These are phyloP conservation scores for Palaemon carinicauda DNA, from an alignment of 1,140 invertebrate genomes.

Conservation along the genomic window DNA sequence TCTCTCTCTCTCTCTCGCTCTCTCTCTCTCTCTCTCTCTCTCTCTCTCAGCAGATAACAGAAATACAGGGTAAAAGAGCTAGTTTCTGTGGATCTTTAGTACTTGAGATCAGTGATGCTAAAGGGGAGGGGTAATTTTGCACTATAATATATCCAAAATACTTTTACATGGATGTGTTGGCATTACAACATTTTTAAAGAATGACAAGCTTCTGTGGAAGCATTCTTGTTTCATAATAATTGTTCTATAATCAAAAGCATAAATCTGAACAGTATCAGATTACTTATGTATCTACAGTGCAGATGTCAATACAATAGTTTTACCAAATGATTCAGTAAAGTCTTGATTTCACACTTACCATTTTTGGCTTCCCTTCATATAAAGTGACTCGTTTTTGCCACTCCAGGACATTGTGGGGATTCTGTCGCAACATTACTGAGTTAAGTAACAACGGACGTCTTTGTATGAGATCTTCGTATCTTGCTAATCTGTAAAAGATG, in stretches of 20 bases:
- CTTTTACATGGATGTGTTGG: too few species aligned
- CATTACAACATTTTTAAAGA: background rate
- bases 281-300: background rate
- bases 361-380: conserved; percentile 86
- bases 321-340: background rate
- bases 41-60: too few species aligned
- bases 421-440: conserved; percentile 95
- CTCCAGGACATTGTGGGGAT: conserved; percentile 98
- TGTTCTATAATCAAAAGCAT: too few species aligned
- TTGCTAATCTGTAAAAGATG: conserved; percentile 69
- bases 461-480: conserved; percentile 96
- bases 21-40: too few species aligned
- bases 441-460: conserved; percentile 91
- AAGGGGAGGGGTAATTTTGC: too few species aligned
- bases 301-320: background rate
- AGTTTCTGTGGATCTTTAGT: too few species aligned
- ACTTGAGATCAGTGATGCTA: too few species aligned
- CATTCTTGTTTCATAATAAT: too few species aligned
- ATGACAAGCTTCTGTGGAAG: background rate
- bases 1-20: too few species aligned
- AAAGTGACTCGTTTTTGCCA: conserved; percentile 97
- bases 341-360: conserved; percentile 69
- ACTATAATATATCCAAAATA: too few species aligned
- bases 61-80: too few species aligned
- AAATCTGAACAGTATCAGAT: too few species aligned